Conservation (phyloP, 2,888 invertebrate species). For the Candidula unifasciata region DNA sequence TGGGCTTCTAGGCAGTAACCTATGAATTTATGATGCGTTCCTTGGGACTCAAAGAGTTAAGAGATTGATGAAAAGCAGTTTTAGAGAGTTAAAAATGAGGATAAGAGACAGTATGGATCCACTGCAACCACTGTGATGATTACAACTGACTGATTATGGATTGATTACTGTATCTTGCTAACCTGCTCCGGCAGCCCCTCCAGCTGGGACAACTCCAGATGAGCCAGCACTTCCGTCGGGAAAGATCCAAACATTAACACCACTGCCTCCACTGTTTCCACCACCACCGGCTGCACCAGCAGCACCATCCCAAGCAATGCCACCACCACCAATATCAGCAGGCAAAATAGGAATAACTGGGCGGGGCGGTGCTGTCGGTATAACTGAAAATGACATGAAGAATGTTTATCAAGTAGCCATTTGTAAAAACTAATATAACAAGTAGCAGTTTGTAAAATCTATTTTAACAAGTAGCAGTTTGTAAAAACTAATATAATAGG, state of each 20-base stretch:
- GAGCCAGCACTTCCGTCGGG: conserved; percentile 56
- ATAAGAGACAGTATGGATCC: too few species aligned
- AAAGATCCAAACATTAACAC: conserved; percentile 54
- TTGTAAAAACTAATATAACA: too few species aligned
- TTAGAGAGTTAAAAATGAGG: too few species aligned
- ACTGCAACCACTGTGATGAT: too few species aligned
- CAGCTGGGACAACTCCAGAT: conserved; percentile 43
- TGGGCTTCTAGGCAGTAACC: too few species aligned
- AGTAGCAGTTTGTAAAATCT: too few species aligned
- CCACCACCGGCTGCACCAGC: not conserved
- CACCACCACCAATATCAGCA: conserved; percentile 59
- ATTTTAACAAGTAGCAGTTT: too few species aligned
- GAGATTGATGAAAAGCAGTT: too few species aligned
- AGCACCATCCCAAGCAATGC: conserved; percentile 52
- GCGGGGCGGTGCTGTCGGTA: not conserved
- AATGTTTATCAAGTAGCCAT: not conserved
- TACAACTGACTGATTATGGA: too few species aligned
- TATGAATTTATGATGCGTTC: too few species aligned
- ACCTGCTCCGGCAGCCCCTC: not conserved
- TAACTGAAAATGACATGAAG: not conserved
- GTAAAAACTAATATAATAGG: too few species aligned
- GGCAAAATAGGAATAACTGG: conserved; percentile 54
- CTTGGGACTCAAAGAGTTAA: too few species aligned
- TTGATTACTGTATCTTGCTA: not conserved
- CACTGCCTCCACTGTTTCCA: conserved; percentile 48